Evolutionary conservation across 2,113 vertebrate species (phyloP), one percentile per base, ranked within the genome.

Genomic region (Gallinago undulata): DNA sequence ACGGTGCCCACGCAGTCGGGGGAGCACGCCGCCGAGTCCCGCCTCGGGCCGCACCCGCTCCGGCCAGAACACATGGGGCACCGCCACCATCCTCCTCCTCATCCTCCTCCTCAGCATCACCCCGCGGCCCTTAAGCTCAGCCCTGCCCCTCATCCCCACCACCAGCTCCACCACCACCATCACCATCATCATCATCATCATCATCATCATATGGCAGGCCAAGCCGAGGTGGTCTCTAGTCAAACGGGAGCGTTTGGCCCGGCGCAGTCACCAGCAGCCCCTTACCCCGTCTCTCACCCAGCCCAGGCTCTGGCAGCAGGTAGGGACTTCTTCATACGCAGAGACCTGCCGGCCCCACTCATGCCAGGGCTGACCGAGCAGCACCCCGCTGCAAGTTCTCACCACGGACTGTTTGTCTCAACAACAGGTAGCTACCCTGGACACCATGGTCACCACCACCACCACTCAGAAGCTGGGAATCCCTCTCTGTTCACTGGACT

Each of bases 341-440:
- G 98, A 98, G 98, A 99, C 98, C 98, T 99, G 98, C 98, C 98
- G 97, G 98, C 98, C 97, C 98, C 98, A 98, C 97, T 98, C 97
- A 98, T 98, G 98, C 98, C 99, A 96, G 98, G 98, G 91, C 98
- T 98, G 97, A 98, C 97, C 86, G 98, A 98, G 96, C 98, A 98
- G 97, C 97, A 97, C 97, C 96, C 98, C 73, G 97, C 98, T 98
- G 97, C 98, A 98, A 94, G 97, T 98, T 99, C 99, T 99, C 99
- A 99, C 97, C 98, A 98, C 97, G 98, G 98, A 98, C 98, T 99
- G 98, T 99, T 99, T 99, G 98, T 99, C 98, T 99, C 99, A 97
- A 99, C 99, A 99, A 99, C 99, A 99, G 99, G 99, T 99, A 99
- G 99, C 99, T 99, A 98, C 97, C 98, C 99, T 63, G 99, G 99